phyloP scores from a whole-genome alignment of 1,140 invertebrate genomes.

The Epicauta chinensis region DNA sequence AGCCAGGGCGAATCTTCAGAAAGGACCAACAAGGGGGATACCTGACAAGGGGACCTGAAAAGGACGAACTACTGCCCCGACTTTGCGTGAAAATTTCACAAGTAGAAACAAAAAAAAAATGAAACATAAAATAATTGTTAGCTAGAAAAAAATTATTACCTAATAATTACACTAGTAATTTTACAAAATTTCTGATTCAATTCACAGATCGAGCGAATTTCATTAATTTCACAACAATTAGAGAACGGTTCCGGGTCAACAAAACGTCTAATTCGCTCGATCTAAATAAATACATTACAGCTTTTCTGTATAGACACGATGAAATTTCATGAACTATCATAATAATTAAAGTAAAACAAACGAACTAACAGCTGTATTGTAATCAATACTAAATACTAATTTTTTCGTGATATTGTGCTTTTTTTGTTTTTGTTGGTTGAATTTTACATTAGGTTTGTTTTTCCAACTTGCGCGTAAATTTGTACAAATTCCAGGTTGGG shows the following conservation, averaged over 20 bases:
- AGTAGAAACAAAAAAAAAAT: slow-evolving; percentile 4
- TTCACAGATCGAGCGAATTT: slow-evolving; percentile 14
- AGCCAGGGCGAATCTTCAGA: slow-evolving; percentile 36
- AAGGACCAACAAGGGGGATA: slow-evolving; percentile 37
- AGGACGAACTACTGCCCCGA: slow-evolving; percentile 39
- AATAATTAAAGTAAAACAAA: slow-evolving; percentile 8
- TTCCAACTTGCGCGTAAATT: too few species aligned
- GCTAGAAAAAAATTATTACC: background rate
- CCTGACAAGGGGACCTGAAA: slow-evolving; percentile 37
- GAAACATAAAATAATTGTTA: background rate
- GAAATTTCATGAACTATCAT: slow-evolving; percentile 31
- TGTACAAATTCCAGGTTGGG: too few species aligned
- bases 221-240: background rate
- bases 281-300: slow-evolving; percentile 22
- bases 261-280: slow-evolving; percentile 16
- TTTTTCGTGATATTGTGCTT: slow-evolving; percentile 6
- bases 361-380: slow-evolving; percentile 20
- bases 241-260: background rate
- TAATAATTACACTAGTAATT: background rate
- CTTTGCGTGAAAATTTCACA: slow-evolving; percentile 31
- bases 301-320: slow-evolving; percentile 22
- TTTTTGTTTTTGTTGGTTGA: too few species aligned
- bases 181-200: slow-evolving; percentile 8
- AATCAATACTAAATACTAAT: background rate
- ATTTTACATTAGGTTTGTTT: too few species aligned